Evolutionary conservation across 2,113 vertebrate genomes (phyloP).

Genomic region (Channa maculata): DNA sequence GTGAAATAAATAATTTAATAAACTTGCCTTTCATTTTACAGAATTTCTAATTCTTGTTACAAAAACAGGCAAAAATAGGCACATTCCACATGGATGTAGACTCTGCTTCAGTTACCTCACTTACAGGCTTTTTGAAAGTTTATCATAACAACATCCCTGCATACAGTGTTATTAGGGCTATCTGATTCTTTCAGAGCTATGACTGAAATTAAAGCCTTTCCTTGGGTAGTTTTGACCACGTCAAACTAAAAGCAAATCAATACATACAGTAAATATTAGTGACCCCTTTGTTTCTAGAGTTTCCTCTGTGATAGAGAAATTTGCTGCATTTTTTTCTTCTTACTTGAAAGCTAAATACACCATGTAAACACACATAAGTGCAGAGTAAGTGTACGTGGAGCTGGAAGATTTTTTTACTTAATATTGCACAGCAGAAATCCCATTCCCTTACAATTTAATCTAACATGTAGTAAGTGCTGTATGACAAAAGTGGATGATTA

Average conservation of each 20-base stretch:
- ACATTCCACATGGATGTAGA: slow-evolving; percentile 43
- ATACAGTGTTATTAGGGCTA: slow-evolving; percentile 13
- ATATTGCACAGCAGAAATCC: slow-evolving; percentile 18
- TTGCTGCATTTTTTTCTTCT: not conserved
- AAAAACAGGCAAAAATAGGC: slow-evolving; percentile 74
- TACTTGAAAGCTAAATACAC: slow-evolving; percentile 24
- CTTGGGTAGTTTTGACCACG: slow-evolving; percentile 8
- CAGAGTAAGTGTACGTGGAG: slow-evolving; percentile 12
- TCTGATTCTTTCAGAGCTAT: slow-evolving; percentile 17
- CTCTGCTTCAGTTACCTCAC: slow-evolving; percentile 21
- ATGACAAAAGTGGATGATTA: slow-evolving; percentile 4
- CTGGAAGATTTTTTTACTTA: slow-evolving; percentile 25
- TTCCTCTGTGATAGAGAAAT: not conserved
- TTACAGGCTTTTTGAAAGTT: not conserved
- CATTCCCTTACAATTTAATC: slow-evolving; percentile 17
- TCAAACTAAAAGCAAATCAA: slow-evolving; percentile 24
- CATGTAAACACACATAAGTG: slow-evolving; percentile 47
- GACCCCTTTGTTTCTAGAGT: not conserved
- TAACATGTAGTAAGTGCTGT: not conserved
- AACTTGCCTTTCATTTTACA: slow-evolving; percentile 71
- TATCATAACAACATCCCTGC: slow-evolving; percentile 15
- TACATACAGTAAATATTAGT: slow-evolving; percentile 3
- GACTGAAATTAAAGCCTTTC: slow-evolving; percentile 39
- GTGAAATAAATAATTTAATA: slow-evolving; percentile 30
- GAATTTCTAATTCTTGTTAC: slow-evolving; percentile 48